A percentile compares a stretch with the other conserved stretches of the same genome.
Evolutionary conservation across 2,888 invertebrate species (phyloP).

Genomic region (Prosapia bicincta): DNA sequence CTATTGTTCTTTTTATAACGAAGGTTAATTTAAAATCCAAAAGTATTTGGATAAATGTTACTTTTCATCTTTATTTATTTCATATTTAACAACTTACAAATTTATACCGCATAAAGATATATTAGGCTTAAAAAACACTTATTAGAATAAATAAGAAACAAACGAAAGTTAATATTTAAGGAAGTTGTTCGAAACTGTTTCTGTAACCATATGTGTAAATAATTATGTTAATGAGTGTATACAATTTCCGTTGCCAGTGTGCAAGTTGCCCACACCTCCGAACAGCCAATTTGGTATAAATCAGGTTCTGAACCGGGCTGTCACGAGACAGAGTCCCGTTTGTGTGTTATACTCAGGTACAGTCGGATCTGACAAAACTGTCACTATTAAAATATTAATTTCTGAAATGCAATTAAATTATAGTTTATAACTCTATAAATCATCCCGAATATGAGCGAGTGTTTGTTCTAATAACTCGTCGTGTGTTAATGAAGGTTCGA

Average conservation of each 20-base stretch:
- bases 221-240: neutral
- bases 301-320: neutral
- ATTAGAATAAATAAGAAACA: too few relatives aligned
- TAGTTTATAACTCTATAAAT: neutral
- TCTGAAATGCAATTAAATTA: neutral
- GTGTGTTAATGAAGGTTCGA: neutral
- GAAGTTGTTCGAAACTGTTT: neutral
- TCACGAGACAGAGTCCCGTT: neutral
- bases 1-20: too few relatives aligned
- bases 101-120: too few relatives aligned
- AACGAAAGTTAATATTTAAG: too few relatives aligned
- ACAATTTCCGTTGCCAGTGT: neutral
- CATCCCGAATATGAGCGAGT: neutral
- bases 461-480: neutral
- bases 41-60: too few relatives aligned
- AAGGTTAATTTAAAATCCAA: too few relatives aligned
- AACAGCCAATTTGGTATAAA: neutral
- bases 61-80: too few relatives aligned
- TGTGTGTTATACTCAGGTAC: neutral
- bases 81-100: too few relatives aligned
- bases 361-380: neutral
- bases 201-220: neutral
- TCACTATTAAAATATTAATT: neutral
- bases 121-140: too few relatives aligned
- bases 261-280: neutral